Conservation (phyloP, 1,140 invertebrate genomes). For the Diorhabda carinulata region DNA sequence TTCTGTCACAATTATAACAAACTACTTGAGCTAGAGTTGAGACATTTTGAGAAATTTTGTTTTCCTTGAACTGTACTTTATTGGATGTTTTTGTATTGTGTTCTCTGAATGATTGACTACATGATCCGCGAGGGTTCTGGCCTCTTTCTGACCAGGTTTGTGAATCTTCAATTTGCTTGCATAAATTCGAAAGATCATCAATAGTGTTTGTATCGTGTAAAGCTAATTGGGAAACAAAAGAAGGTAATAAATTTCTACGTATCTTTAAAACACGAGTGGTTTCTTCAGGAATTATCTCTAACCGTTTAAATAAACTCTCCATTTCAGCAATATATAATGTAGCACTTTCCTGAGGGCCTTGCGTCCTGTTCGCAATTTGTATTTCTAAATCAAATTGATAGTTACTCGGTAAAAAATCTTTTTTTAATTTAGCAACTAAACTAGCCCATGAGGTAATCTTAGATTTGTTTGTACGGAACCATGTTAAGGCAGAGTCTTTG, state of each 20-base stretch:
- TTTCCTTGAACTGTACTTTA: no score
- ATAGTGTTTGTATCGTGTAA: conserved; percentile 6
- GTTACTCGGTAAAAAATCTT: conserved; percentile 11
- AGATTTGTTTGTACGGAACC: no score
- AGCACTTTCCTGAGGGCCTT: conserved; percentile 10
- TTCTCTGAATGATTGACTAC: no score
- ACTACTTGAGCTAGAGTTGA: no score
- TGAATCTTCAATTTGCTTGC: conserved; percentile 6
- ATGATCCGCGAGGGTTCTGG: no score
- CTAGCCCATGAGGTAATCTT: background rate
- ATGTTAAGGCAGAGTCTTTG: no score
- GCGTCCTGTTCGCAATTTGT: conserved; percentile 4
- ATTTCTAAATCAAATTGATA: conserved; percentile 14
- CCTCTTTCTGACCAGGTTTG: background rate
- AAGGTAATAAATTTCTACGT: conserved; percentile 7
- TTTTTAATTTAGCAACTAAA: conserved; percentile 1
- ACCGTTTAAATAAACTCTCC: background rate
- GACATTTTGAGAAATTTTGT: no score
- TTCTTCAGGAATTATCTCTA: background rate
- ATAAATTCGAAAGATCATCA: conserved; percentile 4
- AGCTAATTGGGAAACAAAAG: conserved; percentile 5
- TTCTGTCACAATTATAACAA: no score
- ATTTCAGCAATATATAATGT: background rate
- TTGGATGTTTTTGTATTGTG: no score
- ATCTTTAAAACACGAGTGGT: background rate